These are phyloP conservation scores for Bufo bufo DNA, from an alignment of 2,113 vertebrate genomes.

Conservation along the genomic window DNA sequence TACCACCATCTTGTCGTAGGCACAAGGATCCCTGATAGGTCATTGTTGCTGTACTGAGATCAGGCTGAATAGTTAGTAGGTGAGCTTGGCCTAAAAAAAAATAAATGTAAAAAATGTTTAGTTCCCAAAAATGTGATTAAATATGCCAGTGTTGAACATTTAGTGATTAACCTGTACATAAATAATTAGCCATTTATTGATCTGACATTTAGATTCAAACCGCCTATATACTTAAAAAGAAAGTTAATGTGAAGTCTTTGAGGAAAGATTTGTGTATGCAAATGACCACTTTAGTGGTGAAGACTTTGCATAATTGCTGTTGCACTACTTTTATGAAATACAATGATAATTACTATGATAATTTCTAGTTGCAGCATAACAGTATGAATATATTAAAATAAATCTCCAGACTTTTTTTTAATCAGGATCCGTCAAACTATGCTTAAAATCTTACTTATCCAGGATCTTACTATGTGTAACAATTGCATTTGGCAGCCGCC, in stretches of 20 bases:
- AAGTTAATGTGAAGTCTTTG: constrained; percentile 1
- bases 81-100: constrained; percentile 88
- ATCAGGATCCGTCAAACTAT: background rate
- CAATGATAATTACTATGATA: constrained; percentile 30
- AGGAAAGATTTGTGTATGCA: constrained; percentile 15
- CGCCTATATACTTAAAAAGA: background rate
- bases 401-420: background rate
- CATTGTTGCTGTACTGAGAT: constrained; percentile 93
- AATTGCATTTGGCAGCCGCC: too few species aligned
- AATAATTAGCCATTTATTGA: constrained; percentile 1
- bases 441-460: background rate
- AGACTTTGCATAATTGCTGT: constrained; percentile 59
- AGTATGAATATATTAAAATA: constrained; percentile 22
- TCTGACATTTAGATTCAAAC: background rate
- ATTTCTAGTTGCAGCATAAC: background rate
- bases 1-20: constrained; percentile 82
- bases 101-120: constrained; percentile 54
- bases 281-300: background rate
- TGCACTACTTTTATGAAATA: constrained; percentile 16
- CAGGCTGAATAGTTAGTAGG: constrained; percentile 97
- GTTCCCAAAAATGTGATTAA: background rate
- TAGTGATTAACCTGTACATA: background rate
- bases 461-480: background rate
- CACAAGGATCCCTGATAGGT: constrained; percentile 95
- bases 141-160: background rate